phyloP scores from a whole-genome alignment of 2,888 invertebrate species.

The Drosophila meridiana region DNA sequence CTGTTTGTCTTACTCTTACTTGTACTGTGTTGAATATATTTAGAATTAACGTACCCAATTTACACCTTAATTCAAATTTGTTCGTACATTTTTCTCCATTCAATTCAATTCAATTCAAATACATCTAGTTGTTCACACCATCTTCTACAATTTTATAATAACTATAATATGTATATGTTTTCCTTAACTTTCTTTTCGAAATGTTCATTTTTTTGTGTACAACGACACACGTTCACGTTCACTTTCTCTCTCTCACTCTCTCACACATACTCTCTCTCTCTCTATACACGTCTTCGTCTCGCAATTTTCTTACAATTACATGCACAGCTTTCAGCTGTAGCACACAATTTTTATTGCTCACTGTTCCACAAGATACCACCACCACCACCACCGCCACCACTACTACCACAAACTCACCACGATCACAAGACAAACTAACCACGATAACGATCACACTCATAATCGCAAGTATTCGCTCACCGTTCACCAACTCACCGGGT shows the following conservation, averaged over 20 bases:
- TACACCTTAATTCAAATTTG: slow-evolving; percentile 61
- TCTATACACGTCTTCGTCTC: slow-evolving; percentile 27
- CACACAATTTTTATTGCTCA: slow-evolving; percentile 63
- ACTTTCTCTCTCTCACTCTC: slow-evolving; percentile 46
- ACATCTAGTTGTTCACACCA: slow-evolving; percentile 73
- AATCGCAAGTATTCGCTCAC: slow-evolving; percentile 41
- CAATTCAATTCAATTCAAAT: slow-evolving; percentile 66
- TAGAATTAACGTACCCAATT: slow-evolving; percentile 65
- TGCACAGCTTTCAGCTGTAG: slow-evolving; percentile 60
- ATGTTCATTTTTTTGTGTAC: slow-evolving; percentile 52
- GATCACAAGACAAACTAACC: slow-evolving; percentile 31
- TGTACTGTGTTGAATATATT: slow-evolving; percentile 78
- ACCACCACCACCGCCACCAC: slow-evolving; percentile 23
- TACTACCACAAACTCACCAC: slow-evolving; percentile 19
- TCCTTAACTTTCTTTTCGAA: slow-evolving; percentile 22
- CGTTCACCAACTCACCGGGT: slow-evolving; percentile 41
- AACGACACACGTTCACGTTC: slow-evolving; percentile 52
- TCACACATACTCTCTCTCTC: slow-evolving; percentile 19
- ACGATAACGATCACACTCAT: slow-evolving; percentile 50
- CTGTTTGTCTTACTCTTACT: slow-evolving; percentile 62
- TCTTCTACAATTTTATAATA: slow-evolving; percentile 57
- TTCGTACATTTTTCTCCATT: slow-evolving; percentile 69
- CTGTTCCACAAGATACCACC: slow-evolving; percentile 42
- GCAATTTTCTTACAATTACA: slow-evolving; percentile 55
- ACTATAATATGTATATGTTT: slow-evolving; percentile 53